phyloP scores from a whole-genome alignment of 2,888 invertebrate genomes.

The Phytoseiulus persimilis region DNA sequence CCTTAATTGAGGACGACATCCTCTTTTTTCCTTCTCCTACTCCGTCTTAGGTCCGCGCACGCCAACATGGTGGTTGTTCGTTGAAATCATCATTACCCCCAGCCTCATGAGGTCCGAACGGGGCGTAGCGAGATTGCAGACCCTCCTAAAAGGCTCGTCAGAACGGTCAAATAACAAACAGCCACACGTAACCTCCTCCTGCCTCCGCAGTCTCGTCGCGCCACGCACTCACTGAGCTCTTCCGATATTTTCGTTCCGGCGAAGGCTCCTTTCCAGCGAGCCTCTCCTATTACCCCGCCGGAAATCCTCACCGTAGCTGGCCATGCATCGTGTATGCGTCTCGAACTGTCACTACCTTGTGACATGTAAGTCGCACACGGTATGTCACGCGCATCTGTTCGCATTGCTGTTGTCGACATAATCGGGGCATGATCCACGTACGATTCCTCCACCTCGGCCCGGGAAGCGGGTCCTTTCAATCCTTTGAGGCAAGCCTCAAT shows the following conservation, averaged over 20 bases:
- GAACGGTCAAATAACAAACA: too few species aligned
- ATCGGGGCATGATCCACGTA: neutral
- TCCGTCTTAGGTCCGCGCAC: neutral
- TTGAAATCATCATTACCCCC: neutral
- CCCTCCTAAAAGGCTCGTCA: too few species aligned
- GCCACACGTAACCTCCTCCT: too few species aligned
- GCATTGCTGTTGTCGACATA: neutral
- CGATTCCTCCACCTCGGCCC: neutral
- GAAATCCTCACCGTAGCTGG: neutral
- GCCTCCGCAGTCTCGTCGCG: too few species aligned
- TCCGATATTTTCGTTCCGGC: too few species aligned
- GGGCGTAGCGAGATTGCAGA: neutral
- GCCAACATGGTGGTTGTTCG: neutral
- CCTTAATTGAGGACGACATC: neutral
- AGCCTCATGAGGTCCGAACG: neutral
- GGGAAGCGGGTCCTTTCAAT: neutral
- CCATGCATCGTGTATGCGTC: neutral
- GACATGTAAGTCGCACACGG: neutral
- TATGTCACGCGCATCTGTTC: neutral
- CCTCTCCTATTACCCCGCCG: neutral
- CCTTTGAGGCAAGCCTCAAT: neutral
- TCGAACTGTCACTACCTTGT: neutral
- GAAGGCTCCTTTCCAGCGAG: neutral
- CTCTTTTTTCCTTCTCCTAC: neutral
- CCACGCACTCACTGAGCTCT: too few species aligned